Conservation (phyloP, 2,113 vertebrate genomes). For the Colinus virginianus region DNA sequence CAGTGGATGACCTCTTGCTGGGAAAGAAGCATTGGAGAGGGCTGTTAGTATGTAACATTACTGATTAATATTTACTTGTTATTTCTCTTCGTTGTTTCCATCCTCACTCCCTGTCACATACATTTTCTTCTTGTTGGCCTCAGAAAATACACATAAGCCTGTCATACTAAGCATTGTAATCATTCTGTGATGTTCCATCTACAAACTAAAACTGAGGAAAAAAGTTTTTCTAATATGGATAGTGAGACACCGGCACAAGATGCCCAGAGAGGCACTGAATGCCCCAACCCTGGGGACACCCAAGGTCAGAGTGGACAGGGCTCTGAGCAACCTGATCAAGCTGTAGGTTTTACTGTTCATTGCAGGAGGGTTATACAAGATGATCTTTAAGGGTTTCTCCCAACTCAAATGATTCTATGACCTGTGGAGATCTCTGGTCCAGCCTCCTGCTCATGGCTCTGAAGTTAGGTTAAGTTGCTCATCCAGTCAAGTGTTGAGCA, state of each 20-base stretch:
- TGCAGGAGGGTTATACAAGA: too few relatives aligned
- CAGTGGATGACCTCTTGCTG: background rate
- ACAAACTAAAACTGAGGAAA: too few relatives aligned
- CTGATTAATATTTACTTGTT: background rate
- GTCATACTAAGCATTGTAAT: accelerated
- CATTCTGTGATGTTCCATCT: too few relatives aligned
- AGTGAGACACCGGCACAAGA: too few relatives aligned
- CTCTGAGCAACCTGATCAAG: too few relatives aligned
- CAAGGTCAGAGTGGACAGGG: too few relatives aligned
- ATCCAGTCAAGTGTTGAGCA: background rate
- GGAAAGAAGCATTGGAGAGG: background rate
- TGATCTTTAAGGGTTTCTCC: too few relatives aligned
- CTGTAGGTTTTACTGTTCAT: too few relatives aligned
- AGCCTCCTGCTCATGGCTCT: background rate
- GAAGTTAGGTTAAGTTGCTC: background rate
- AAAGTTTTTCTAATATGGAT: too few relatives aligned
- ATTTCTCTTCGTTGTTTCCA: background rate
- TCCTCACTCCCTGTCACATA: background rate
- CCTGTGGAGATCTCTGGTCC: background rate
- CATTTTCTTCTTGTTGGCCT: background rate
- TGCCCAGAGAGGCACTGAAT: too few relatives aligned
- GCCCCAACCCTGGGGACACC: too few relatives aligned
- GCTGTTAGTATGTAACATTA: background rate
- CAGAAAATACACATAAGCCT: background rate
- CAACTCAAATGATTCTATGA: background rate